Conservation (phyloP, 2,888 invertebrate species). For the Boloria euphrosyne region DNA sequence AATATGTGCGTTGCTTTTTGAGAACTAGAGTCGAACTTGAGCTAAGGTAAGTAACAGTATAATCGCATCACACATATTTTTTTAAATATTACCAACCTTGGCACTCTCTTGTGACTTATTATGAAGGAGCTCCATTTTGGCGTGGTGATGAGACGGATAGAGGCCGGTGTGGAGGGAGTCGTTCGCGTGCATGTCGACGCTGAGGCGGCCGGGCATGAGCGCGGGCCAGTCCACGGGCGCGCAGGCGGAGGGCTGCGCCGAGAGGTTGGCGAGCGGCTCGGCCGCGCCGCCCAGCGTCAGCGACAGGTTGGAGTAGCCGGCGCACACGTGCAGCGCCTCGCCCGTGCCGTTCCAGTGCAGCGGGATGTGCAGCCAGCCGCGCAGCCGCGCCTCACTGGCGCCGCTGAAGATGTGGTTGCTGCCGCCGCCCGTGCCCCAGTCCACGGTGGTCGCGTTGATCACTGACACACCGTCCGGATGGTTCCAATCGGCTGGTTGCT, state of each 20-base stretch:
- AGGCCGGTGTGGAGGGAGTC: conserved; percentile 81
- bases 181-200: conserved; percentile 86
- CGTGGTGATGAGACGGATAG: conserved; percentile 86
- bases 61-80: too few species aligned
- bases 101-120: conserved; percentile 87
- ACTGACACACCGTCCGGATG: conserved; percentile 95
- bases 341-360: conserved; percentile 85
- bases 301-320: conserved; percentile 88
- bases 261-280: conserved; percentile 83
- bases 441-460: conserved; percentile 92
- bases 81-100: conserved; percentile 73
- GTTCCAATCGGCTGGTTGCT: conserved; percentile 92
- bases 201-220: conserved; percentile 84
- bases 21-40: too few species aligned
- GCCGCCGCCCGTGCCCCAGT: conserved; percentile 88
- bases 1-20: too few species aligned
- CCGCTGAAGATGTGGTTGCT: conserved; percentile 86
- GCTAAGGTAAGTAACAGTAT: too few species aligned
- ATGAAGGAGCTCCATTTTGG: conserved; percentile 92
- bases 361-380: conserved; percentile 92
- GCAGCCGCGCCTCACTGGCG: conserved; percentile 88
- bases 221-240: conserved; percentile 86
- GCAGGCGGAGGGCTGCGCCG: conserved; percentile 87
- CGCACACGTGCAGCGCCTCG: conserved; percentile 89
- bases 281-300: conserved; percentile 79